These are phyloP conservation scores for Chrysotoxum bicinctum DNA, from an alignment of 2,888 invertebrate genomes.

Conservation along the genomic window DNA sequence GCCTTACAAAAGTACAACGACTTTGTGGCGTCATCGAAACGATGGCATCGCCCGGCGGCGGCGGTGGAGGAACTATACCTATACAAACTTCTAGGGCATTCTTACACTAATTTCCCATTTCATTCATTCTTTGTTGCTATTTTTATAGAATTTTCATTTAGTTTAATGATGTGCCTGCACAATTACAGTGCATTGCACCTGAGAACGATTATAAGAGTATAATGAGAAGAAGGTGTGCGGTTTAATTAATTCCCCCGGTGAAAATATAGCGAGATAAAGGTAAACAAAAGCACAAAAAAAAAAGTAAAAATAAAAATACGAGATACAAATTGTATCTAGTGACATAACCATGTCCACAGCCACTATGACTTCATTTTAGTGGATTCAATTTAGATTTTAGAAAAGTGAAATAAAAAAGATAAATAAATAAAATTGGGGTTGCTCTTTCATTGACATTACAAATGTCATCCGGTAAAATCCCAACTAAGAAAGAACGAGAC, in stretches of 20 bases:
- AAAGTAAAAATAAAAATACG: neutral
- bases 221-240: conserved; percentile 29
- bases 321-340: conserved; percentile 42
- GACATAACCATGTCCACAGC: conserved; percentile 59
- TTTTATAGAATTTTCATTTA: conserved; percentile 28
- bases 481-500: conserved; percentile 43
- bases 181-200: conserved; percentile 64
- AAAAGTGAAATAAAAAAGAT: conserved; percentile 1
- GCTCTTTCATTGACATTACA: conserved; percentile 45
- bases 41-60: neutral
- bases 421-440: conserved; percentile 48
- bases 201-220: conserved; percentile 31
- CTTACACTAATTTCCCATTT: conserved; percentile 56
- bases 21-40: conserved; percentile 8
- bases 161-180: conserved; percentile 34
- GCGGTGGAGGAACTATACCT: neutral
- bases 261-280: conserved; percentile 20
- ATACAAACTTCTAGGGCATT: conserved; percentile 58
- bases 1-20: conserved; percentile 55
- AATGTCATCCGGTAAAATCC: conserved; percentile 39
- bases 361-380: conserved; percentile 61
- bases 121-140: conserved; percentile 61
- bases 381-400: conserved; percentile 28
- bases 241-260: conserved; percentile 63
- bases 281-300: conserved; percentile 28